Conservation (phyloP, 2,888 invertebrate species). For the Shargacucullia verbasci region DNA sequence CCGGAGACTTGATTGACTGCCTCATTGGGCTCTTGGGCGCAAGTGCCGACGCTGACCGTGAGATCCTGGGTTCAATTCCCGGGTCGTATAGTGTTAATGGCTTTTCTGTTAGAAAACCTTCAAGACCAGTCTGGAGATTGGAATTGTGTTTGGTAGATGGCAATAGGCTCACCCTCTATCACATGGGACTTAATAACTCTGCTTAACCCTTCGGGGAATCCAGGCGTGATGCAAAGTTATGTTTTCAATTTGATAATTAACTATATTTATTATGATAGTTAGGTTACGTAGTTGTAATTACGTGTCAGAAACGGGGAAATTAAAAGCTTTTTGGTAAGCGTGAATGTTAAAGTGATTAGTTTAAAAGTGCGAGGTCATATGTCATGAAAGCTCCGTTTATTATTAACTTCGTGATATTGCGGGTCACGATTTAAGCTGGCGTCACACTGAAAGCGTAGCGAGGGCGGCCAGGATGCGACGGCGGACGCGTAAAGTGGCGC, state of each 20-base stretch:
- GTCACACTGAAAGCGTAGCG: conserved; percentile 1
- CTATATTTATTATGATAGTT: conserved; percentile 4
- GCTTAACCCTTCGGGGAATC: too few species aligned
- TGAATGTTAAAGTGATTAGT: conserved; percentile 35
- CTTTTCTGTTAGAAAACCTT: too few species aligned
- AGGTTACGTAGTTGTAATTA: conserved; percentile 14
- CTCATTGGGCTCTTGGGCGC: too few species aligned
- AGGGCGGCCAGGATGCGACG: neutral
- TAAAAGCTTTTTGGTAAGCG: conserved; percentile 40
- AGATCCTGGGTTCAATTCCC: conserved; percentile 30
- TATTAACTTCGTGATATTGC: conserved; percentile 30
- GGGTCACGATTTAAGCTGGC: conserved; percentile 26
- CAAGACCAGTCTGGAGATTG: too few species aligned
- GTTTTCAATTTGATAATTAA: too few species aligned
- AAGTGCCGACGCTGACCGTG: too few species aligned
- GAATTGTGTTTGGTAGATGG: too few species aligned
- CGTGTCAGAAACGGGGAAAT: conserved; percentile 20
- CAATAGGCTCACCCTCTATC: too few species aligned
- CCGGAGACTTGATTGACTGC: conserved; percentile 9
- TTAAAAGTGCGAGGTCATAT: conserved; percentile 46
- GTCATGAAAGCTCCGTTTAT: conserved; percentile 30
- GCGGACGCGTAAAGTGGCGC: too few species aligned
- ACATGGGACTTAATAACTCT: too few species aligned
- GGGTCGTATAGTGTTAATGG: too few species aligned
- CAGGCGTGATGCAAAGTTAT: too few species aligned